These are phyloP conservation scores for Diplodus sargus DNA, from an alignment of 2,797 vertebrate genomes.

Conservation along the genomic window DNA sequence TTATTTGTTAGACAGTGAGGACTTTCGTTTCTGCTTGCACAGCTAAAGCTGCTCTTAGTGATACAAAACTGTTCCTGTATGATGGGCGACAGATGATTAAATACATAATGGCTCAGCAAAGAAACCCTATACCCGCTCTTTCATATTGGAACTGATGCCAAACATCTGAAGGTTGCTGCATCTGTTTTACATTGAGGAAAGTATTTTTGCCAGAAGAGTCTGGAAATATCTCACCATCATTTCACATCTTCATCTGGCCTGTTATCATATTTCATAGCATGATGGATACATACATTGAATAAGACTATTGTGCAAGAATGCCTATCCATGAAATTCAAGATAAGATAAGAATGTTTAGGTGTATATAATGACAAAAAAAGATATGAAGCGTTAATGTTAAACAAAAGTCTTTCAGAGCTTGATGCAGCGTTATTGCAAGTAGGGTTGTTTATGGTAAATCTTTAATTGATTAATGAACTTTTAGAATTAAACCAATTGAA, in stretches of 20 bases:
- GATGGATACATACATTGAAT: background rate
- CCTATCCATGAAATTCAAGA: background rate
- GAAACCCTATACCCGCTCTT: conserved; percentile 36
- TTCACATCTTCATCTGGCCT: conserved; percentile 9
- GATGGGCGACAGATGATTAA: conserved; percentile 23
- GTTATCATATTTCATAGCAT: background rate
- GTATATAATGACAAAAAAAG: too few species aligned
- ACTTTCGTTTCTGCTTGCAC: background rate
- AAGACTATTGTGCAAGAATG: background rate
- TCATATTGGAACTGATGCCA: conserved; percentile 43
- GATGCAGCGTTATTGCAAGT: background rate
- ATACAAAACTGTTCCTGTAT: background rate
- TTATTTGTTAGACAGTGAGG: background rate
- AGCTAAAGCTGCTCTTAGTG: background rate
- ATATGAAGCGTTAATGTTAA: background rate
- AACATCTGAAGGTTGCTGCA: conserved; percentile 50
- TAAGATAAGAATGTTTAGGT: background rate
- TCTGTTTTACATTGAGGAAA: conserved; percentile 64
- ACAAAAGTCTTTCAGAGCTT: background rate
- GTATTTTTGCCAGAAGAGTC: conserved; percentile 36
- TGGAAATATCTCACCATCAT: conserved; percentile 45
- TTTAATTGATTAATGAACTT: too few species aligned
- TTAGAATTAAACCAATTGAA: too few species aligned
- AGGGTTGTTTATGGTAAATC: too few species aligned
- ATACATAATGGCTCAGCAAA: conserved; percentile 47